phyloP scores from a whole-genome alignment of 2,113 vertebrate genomes.

The Xenopus borealis region DNA sequence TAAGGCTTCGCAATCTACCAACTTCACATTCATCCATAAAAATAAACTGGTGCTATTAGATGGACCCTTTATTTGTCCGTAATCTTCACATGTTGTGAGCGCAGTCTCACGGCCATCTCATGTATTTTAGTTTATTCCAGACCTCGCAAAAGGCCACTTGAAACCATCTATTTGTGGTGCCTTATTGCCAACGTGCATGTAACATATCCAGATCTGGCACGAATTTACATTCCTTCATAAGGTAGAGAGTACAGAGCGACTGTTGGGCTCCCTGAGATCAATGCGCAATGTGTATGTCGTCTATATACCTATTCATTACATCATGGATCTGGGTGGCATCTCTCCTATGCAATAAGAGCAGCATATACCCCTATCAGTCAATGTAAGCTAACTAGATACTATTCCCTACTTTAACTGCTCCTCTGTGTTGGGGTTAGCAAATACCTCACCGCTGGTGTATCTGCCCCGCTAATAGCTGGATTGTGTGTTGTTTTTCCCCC shows the following conservation, averaged over 20 bases:
- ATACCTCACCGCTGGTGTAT: background rate
- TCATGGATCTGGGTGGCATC: background rate
- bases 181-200: constrained; percentile 26
- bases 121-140: background rate
- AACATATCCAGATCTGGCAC: constrained; percentile 5
- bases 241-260: background rate
- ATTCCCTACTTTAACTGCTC: too few species aligned
- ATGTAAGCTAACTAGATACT: too few species aligned
- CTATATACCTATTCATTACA: background rate
- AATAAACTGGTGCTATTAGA: constrained; percentile 1
- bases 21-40: background rate
- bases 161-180: constrained; percentile 13
- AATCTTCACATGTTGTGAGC: background rate
- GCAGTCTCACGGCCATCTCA: background rate
- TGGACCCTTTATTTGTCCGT: background rate
- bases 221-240: constrained; percentile 1
- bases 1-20: background rate
- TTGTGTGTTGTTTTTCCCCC: background rate
- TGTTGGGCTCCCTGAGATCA: background rate
- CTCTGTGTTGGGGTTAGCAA: too few species aligned
- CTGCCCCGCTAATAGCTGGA: background rate
- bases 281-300: background rate
- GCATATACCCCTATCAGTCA: background rate
- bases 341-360: constrained; percentile 26
- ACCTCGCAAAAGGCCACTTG: background rate